Evolutionary conservation across 2,113 vertebrate genomes (phyloP), one percentile per base, ranked within the genome.

Genomic region (Hippocampus abdominalis): DNA sequence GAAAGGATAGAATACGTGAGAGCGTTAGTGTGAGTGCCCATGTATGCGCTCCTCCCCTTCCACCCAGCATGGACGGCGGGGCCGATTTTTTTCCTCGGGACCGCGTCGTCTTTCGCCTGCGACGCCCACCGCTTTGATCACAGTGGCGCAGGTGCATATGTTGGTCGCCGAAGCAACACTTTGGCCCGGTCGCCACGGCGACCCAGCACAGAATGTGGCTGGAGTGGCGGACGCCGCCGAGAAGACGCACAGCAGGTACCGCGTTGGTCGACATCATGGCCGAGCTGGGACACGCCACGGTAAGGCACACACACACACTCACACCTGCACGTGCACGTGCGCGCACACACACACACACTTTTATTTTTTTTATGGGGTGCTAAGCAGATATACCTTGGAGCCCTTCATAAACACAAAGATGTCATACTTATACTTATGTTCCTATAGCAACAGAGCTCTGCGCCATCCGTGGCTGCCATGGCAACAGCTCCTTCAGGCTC

Each of bases 91-190:
- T 91, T 92, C 77, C 71, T 91, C 29, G 76, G 85, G 80, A 82
- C 83, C 4, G 74, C 90, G 70, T 74, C 66, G 9, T 64, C 68
- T 66, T 79, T 87, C 8, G 88, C 86, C 71, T 91, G 91, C 68
- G 84, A 92, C 74, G 87, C 91, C 74, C 91, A 92, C 84, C 79
- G 79, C 71, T 93, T 93, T 86, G 87, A 92, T 90, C 90, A 90
- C 64, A 81, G 89, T 71, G 80, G 68, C 73, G 76, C 73, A 53
- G 71, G 75, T 75, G 68, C 77, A 66, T 77, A 85, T 60, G 75
- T 73, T 70, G 67, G 81, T 88, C 83, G 64, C 86, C 86, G 68
- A 82, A 77, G 86, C 78, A 87, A 90, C 86, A 74, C 86, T 81
- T 86, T 88, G 85, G 82, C 73, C 32, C 16, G 76, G 85, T 85